phyloP scores from a whole-genome alignment of 2,113 vertebrate species.

The Terrapene triunguis region DNA sequence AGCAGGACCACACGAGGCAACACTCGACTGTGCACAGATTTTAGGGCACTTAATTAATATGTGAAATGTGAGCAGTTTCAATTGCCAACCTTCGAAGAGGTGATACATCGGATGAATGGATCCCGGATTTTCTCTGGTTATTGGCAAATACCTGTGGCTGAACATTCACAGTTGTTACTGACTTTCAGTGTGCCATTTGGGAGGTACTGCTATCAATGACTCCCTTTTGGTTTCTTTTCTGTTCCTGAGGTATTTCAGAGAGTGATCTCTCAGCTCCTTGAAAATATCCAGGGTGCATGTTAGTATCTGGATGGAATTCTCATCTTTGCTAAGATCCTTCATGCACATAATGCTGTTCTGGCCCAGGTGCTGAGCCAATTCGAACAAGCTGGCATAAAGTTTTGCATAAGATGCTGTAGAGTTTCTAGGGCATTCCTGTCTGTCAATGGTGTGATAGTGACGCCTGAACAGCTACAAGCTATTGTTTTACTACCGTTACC shows the following conservation, averaged over 20 bases:
- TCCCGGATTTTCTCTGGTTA: not conserved
- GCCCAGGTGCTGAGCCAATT: not conserved
- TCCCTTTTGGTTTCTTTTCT: not conserved
- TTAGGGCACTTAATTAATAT: not conserved
- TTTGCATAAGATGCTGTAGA: not conserved
- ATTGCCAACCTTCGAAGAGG: not conserved
- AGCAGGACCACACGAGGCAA: no score
- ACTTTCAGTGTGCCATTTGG: no score
- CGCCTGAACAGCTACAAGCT: not conserved
- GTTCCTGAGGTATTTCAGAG: not conserved
- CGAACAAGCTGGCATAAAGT: not conserved
- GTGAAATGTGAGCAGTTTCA: not conserved
- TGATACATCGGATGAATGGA: not conserved
- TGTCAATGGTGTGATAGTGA: not conserved
- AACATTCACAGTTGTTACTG: not conserved
- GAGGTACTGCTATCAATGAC: not conserved
- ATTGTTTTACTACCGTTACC: not conserved
- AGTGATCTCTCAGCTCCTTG: not conserved
- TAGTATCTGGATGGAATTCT: not conserved
- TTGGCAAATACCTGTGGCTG: not conserved
- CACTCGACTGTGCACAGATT: not conserved
- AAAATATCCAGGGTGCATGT: not conserved
- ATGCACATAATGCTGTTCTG: not conserved
- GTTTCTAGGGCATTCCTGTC: not conserved
- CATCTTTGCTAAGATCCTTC: not conserved